phyloP scores from a whole-genome alignment of 2,797 vertebrate genomes.

The Danionella dracula region DNA sequence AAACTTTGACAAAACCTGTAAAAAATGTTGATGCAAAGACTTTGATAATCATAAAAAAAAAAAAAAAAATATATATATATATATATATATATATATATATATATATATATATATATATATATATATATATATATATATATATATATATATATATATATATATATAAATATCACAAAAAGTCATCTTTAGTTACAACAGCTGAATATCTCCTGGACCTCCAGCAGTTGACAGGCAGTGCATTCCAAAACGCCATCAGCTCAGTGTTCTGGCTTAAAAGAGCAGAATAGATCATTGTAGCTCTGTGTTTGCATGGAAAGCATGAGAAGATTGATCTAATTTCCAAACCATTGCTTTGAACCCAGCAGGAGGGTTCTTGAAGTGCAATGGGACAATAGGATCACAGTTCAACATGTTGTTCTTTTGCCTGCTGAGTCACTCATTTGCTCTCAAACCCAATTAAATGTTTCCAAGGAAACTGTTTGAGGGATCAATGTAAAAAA shows the following conservation, averaged over 20 bases:
- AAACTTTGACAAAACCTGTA: too few relatives aligned
- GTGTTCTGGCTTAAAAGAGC: not conserved
- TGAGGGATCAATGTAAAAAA: not conserved
- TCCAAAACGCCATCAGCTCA: not conserved
- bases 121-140: too few relatives aligned
- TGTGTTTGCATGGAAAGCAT: not conserved
- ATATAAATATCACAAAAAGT: too few relatives aligned
- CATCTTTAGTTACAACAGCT: too few relatives aligned
- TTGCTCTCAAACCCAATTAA: not conserved
- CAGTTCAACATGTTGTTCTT: slow-evolving; percentile 3
- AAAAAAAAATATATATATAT: too few relatives aligned
- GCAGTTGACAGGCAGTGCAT: not conserved
- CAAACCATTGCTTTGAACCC: slow-evolving; percentile 2
- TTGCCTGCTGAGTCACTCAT: not conserved
- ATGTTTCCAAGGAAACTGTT: not conserved
- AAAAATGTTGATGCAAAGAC: too few relatives aligned
- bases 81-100: too few relatives aligned
- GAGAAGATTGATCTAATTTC: slow-evolving; percentile 45
- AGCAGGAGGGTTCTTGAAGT: not conserved
- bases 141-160: too few relatives aligned
- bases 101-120: too few relatives aligned
- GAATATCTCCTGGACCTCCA: too few relatives aligned
- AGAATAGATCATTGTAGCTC: not conserved
- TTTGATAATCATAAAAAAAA: too few relatives aligned
- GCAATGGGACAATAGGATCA: not conserved